Evolutionary conservation across 2,113 vertebrate genomes (phyloP).

Genomic region (Daubentonia madagascariensis): DNA sequence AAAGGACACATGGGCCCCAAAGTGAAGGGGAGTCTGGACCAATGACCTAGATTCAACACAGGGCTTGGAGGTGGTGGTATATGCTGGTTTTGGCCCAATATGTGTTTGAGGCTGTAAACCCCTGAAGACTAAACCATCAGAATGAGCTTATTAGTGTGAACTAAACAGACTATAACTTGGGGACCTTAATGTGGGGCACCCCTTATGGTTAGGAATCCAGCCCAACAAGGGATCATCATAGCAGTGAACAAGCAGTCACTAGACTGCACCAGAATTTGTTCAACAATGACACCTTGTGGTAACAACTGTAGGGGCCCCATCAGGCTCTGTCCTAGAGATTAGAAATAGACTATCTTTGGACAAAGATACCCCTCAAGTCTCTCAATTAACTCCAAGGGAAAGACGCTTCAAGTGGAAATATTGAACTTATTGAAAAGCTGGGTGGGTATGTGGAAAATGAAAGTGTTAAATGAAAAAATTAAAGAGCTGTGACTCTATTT

Average conservation of each 20-base stretch:
- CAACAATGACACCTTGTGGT: neutral
- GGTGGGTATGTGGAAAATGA: neutral
- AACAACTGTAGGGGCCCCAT: fast-evolving
- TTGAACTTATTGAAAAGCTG: neutral
- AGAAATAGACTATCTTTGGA: neutral
- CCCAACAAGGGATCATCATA: neutral
- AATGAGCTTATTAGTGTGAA: neutral
- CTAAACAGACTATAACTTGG: neutral
- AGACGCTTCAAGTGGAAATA: neutral
- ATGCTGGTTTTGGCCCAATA: neutral
- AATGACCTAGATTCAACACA: neutral
- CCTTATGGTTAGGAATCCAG: neutral
- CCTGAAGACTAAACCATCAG: neutral
- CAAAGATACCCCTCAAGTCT: neutral
- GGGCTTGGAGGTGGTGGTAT: neutral
- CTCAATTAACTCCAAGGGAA: neutral
- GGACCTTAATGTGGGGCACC: neutral
- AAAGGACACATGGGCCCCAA: neutral
- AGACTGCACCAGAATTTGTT: neutral
- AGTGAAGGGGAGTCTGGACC: neutral
- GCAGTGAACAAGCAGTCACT: fast-evolving
- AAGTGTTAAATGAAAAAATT: neutral
- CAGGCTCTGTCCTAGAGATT: neutral
- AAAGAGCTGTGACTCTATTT: neutral
- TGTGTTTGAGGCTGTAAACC: neutral